Base-by-base conservation (phyloP, 2,797 vertebrate genomes). In the Paguma larvata region DNA sequence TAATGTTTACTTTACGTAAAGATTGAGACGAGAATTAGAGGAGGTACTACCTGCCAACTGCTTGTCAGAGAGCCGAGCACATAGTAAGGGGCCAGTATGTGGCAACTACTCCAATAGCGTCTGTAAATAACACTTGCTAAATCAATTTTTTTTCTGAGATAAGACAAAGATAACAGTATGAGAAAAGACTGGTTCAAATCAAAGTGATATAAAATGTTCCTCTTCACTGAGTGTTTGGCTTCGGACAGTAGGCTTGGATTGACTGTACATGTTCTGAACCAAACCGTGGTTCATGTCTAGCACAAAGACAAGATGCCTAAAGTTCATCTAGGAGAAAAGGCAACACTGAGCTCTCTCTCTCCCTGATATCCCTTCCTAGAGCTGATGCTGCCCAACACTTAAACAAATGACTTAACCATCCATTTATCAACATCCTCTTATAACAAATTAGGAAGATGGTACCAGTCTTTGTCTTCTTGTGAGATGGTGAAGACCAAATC, bases 1-100 rank as follows among this genome's bases (percentile, higher is more conserved):
- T 62, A 67, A 86, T 82, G 62, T 85, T 82, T 38, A 75, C 44
- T 86, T 82, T 44, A 48, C 30, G 19, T 59, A 59, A 78, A 21
- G 46, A 18, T 51, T 75, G 21, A 85, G 53, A 44, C 79, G 48
- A 95, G n/a, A 88, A 77, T 83, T 85, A 96, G 82, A 77, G 53
- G 41, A 83, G n/a, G 51, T 62, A 48, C 21, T 70, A 82, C 53
- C 46, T 53, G 30, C 75, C 51, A n/a, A 6, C 19, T n/a, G 32
- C 46, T 92, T 85, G 89, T 70, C 73, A 93, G 34, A 77, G 21
- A 91, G n/a, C 21, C 46, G 73, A 70, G 13, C 3, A 21, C 10
- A 30, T 44, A 53, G 30, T 72, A 51, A 85, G 10, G 46, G 27
- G 23, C 48, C 46, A 90, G 6, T 48, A 72, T n/a, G 10, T 46